Evolutionary conservation across 1,140 invertebrate species (phyloP), one percentile per base, ranked within the genome.

Genomic region (Drosophila santomea): DNA sequence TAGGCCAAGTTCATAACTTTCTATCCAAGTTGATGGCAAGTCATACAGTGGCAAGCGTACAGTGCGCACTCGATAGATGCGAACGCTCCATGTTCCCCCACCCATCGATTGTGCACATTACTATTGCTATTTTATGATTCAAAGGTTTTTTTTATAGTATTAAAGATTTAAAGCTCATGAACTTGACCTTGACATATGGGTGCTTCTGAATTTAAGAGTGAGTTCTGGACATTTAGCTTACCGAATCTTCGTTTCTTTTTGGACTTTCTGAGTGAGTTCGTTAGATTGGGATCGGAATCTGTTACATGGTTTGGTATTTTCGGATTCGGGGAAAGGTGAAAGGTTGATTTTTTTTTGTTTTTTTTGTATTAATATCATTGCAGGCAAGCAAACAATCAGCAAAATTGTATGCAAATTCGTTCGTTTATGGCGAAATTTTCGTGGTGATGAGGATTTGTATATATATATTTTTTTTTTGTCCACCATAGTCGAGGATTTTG

Each of bases 181-280:
- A 82, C 80, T 82, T 74, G 74, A 62, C 75, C 48, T 23, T 20
- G 32, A 4, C 8, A 57, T 41, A 52, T 32, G 38, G 28, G 56
- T 74, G 55, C 66, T 25, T 58, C 59, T 51, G 15, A 17, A 28
- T 51, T 50, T 58, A 55, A 52, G 58, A 57, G 64, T 57, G 45
- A 38, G 36, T 41, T 59, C 61, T 50, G 45, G 64, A 69, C 25
- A 48, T 69, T 68, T 52, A 36, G 85, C 91, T 92, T 92, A 92
- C 91, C 91, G 74, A 92, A 91, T 91, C 91, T 80, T 85, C 83
- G 78, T 92, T 90, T 91, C 88, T 91, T 92, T 90, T 92, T 91
- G 69, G 86, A 79, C 88, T 88, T 91, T 92, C 82, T 92, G 72
- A 92, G 88, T 80, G 91, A 84, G 76, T 91, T 91, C 88, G 84